Percentiles rank a stretch among this genome's conserved stretches.
These are phyloP conservation scores for Tanytarsus gracilentus DNA, from an alignment of 2,888 invertebrate genomes.

Conservation along the genomic window DNA sequence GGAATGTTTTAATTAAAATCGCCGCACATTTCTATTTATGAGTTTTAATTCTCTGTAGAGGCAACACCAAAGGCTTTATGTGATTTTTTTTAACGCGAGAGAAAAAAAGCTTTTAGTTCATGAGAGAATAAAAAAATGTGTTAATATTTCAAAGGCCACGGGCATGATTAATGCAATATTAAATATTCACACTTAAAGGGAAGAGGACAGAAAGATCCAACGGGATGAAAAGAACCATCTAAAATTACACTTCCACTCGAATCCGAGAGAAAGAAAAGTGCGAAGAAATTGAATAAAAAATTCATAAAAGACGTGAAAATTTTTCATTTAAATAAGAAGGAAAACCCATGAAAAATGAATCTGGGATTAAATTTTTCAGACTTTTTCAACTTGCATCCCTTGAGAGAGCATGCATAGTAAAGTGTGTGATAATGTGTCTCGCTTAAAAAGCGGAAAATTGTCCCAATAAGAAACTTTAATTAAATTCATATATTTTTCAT, in stretches of 20 bases:
- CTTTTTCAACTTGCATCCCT: no score
- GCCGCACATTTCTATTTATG: constrained; percentile 10
- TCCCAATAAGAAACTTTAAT: no score
- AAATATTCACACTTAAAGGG: constrained; percentile 7
- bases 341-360: not conserved
- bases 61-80: not conserved
- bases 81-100: not conserved
- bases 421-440: no score
- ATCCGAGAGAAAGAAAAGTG: not conserved
- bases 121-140: not conserved
- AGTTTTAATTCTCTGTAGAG: not conserved
- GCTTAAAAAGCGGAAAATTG: no score
- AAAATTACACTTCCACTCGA: not conserved
- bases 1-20: constrained; percentile 13
- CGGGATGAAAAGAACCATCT: not conserved
- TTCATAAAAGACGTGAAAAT: not conserved
- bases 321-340: not conserved
- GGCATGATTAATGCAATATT: constrained; percentile 12
- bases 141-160: constrained; percentile 4
- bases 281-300: not conserved
- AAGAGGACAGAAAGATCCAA: not conserved
- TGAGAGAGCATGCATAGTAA: no score
- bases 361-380: no score
- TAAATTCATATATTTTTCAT: no score
- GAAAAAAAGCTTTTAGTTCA: not conserved